Base-by-base conservation (phyloP, 2,113 vertebrate species). In the Ursus arctos region DNA sequence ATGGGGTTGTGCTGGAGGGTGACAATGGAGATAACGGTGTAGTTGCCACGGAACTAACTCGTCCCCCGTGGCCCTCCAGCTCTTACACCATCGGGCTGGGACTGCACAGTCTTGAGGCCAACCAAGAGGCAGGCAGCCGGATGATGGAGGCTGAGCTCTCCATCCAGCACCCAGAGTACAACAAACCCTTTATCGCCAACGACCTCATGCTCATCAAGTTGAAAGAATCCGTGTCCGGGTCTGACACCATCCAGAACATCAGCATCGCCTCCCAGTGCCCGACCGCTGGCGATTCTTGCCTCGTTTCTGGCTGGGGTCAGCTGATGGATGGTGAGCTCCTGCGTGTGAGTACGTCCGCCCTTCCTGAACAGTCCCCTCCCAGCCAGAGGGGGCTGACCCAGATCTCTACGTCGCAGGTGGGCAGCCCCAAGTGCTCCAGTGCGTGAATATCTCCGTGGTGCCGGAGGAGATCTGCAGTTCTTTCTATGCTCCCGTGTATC, bases 221-320 rank as follows among this genome's bases (percentile, higher is more conserved):
- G 67, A 47, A 79, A 0, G 74, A 88, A 4, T 51, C 95, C 0
- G 98, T 97, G 19, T 1, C 28, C 0, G 24, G 63, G 40, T 92
- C 96, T 10, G 69, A 61, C 21, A 91, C 92, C 18, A 92, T 98
- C 55, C 76, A 36, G 14, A n/a, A 31, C 53, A 91, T 98, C 31
- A 11, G 86, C 0, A 1, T 98, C 9, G 47, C 97, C 28, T 92
- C 63, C 13, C 94, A 80, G 14, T 97, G 97, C n/a, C 81, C 88
- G 1, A 40, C 57, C 0, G 28, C 94, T 0, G 96, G 95, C 13
- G 91, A 97, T 0, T 80, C 91, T 0, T 98, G 98, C 76, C 40
- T 96, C 2, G 69, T 97, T 1, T 98, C 98, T 0, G 98, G 98
- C 81, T 98, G 98, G 98, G 98, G 98, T 18, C 86, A 22, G 47